Conservation (phyloP, 2,797 vertebrate genomes). For the Echeneis naucrates region DNA sequence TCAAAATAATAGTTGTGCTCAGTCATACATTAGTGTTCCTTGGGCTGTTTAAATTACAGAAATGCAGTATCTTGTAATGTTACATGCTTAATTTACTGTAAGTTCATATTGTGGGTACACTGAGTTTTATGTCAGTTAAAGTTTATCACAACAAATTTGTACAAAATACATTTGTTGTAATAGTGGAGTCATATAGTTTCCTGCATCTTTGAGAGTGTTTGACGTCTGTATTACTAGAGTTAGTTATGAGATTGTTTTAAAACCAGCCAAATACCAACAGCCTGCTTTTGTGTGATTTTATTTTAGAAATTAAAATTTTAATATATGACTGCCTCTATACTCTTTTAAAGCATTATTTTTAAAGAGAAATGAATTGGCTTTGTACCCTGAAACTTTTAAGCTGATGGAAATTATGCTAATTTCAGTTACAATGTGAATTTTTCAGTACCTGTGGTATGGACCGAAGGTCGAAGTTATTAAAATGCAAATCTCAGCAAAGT, state of each 20-base stretch:
- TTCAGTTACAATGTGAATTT: constrained; percentile 81
- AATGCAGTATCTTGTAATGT: not conserved
- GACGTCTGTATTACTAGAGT: constrained; percentile 19
- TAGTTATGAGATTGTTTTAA: constrained; percentile 39
- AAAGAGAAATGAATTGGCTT: constrained; percentile 77
- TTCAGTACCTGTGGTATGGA: constrained; percentile 86
- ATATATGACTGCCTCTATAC: constrained; percentile 60
- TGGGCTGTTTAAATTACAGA: not conserved
- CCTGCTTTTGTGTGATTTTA: constrained; percentile 38
- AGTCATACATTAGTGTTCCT: not conserved
- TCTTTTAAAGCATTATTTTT: constrained; percentile 75
- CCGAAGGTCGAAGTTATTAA: constrained; percentile 86
- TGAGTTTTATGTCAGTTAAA: not conserved
- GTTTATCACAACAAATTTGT: not conserved
- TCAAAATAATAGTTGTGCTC: too few relatives aligned
- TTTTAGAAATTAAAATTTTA: constrained; percentile 62
- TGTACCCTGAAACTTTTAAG: constrained; percentile 82
- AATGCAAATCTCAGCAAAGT: constrained; percentile 86
- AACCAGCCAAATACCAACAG: constrained; percentile 20
- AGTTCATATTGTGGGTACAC: not conserved
- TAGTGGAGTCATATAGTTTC: constrained; percentile 4
- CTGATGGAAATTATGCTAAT: constrained; percentile 89
- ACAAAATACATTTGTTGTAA: not conserved
- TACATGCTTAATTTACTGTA: not conserved
- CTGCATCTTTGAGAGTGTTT: not conserved